phyloP scores from a whole-genome alignment of 2,888 invertebrate genomes.

The Bombyx huttoni region DNA sequence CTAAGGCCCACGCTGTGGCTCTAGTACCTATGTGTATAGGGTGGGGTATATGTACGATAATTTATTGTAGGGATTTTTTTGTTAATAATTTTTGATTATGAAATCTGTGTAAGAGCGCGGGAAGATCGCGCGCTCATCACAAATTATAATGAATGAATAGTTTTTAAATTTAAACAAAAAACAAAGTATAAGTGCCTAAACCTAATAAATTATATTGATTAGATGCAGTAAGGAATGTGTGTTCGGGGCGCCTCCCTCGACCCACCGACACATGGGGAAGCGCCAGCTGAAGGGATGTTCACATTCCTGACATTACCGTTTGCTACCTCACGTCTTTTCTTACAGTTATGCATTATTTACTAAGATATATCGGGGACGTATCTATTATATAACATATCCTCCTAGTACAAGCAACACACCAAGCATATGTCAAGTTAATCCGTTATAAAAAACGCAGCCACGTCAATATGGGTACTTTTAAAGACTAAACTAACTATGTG shows the following conservation, averaged over 20 bases:
- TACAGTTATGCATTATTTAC: not conserved
- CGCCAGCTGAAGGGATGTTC: not conserved
- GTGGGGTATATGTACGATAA: too few relatives aligned
- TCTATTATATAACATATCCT: not conserved
- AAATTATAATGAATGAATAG: not conserved
- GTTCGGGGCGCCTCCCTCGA: not conserved
- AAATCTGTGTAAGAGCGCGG: too few relatives aligned
- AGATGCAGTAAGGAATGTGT: not conserved
- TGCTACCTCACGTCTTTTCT: not conserved
- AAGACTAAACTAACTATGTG: too few relatives aligned
- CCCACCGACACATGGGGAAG: not conserved
- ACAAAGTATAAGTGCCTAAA: not conserved
- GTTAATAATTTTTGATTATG: too few relatives aligned
- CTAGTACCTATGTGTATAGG: too few relatives aligned
- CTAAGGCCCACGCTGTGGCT: too few relatives aligned
- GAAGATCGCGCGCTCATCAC: not conserved
- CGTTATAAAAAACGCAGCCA: too few relatives aligned
- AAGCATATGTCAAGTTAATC: too few relatives aligned
- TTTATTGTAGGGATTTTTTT: too few relatives aligned
- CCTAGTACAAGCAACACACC: too few relatives aligned
- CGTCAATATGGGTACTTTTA: too few relatives aligned
- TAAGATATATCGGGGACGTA: not conserved
- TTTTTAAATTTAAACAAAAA: not conserved
- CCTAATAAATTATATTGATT: not conserved
- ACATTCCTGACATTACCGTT: not conserved